Evolutionary conservation across 2,113 vertebrate genomes (phyloP), one percentile per base, ranked within the genome.

Genomic region (Oryzias curvinotus): DNA sequence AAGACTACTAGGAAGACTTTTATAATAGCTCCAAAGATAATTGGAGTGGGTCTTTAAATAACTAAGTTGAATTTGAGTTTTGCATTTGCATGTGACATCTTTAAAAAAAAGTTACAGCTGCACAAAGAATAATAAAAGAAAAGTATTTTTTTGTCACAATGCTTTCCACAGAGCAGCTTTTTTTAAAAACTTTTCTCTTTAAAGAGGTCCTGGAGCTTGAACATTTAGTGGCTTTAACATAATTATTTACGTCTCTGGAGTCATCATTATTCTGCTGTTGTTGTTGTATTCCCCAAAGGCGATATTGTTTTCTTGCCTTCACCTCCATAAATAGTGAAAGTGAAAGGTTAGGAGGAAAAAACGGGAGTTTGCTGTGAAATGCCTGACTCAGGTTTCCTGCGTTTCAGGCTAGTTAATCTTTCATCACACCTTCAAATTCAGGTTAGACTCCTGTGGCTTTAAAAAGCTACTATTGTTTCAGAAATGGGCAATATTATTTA

Each of bases 71-170:
- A 18, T 36, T 59, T 57, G 8, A 53, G 49, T 43, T 61, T 61
- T 65, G 48, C n/a, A 41, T 57, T 62, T 55, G 19, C 57, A 42
- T 58, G 18, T 28, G 51, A 56, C 15, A 64, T 48, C 50, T 30
- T 64, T 48, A 30, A 48, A 48, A 48, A 48, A 52, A 54, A 53
- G 21, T 47, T 54, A 53, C 26, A 28, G 26, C 6, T 28, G 26
- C 30, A 36, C 6, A 36, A 36, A 10, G 2, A 36, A 36, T 36
- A 8, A 8, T 2, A 36, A 36, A 36, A 36, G 30, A 7, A 28
- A 28, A 7, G 7, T 28, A 36, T 7, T 8, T 10, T 10, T 7
- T 36, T 36, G 30, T 36, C 30, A 36, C 7, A 36, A 36, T 28
- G 3, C 5, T 26, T 26, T 26, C 26, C 26, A 26, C 26, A 30